Evolutionary conservation across 2,888 invertebrate species (phyloP).

Genomic region (Drosophila percnosoma): DNA sequence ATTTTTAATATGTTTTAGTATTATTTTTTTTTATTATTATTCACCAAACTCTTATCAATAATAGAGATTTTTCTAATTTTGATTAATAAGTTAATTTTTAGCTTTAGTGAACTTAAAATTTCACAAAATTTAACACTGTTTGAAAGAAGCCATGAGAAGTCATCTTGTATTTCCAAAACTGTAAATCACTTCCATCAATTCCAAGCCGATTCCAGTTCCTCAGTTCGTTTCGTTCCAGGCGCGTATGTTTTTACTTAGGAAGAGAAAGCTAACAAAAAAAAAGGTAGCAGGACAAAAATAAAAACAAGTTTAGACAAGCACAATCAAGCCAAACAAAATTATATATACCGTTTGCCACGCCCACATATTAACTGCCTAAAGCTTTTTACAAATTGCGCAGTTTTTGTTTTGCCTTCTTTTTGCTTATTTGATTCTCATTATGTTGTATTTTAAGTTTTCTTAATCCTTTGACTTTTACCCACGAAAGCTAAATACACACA

Average conservation of each 20-base stretch:
- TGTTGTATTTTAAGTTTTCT: constrained; percentile 9
- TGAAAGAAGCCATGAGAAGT: not conserved
- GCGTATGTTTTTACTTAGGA: not conserved
- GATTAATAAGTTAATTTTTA: not conserved
- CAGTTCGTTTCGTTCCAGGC: not conserved
- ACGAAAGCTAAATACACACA: not conserved
- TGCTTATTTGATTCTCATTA: constrained; percentile 11
- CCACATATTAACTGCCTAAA: not conserved
- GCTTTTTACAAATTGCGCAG: constrained; percentile 8
- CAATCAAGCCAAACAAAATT: not conserved
- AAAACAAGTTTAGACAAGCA: not conserved
- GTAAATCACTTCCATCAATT: not conserved
- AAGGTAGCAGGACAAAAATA: not conserved
- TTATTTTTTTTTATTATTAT: not conserved
- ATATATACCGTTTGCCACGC: not conserved
- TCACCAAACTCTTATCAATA: not conserved
- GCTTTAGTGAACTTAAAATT: not conserved
- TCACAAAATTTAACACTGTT: not conserved
- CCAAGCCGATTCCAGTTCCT: not conserved
- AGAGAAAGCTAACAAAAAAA: not conserved
- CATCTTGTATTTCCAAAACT: not conserved
- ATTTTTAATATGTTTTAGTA: not conserved
- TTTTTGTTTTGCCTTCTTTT: not conserved
- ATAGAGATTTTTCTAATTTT: not conserved
- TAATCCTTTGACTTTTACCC: constrained; percentile 24